Conservation (phyloP, 1,140 invertebrate genomes). For the Patella vulgata region DNA sequence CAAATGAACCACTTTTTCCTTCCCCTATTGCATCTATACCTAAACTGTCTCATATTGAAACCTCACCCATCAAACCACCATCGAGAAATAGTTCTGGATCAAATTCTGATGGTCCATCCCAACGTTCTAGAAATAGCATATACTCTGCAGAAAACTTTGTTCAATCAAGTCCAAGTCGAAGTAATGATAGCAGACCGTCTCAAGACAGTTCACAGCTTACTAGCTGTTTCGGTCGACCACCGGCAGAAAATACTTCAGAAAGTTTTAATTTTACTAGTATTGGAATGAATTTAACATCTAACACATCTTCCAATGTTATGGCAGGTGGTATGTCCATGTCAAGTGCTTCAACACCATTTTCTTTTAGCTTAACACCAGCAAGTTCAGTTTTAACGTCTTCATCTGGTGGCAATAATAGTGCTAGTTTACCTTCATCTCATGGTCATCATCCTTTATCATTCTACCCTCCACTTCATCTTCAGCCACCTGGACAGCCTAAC, state of each 20-base stretch:
- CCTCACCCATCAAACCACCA: conserved; percentile 1
- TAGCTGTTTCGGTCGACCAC: conserved; percentile 2
- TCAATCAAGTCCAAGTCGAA: conserved; percentile 45
- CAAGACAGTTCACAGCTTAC: conserved; percentile 1
- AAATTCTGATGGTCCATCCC: conserved; percentile 15
- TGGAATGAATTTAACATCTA: conserved; percentile 49
- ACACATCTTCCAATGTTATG: conserved; percentile 34
- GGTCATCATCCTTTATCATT: conserved; percentile 14
- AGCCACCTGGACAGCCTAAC: conserved; percentile 18
- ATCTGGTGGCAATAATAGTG: conserved; percentile 9
- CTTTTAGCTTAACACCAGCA: conserved; percentile 23
- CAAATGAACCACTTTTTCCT: no score
- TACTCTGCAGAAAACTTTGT: conserved; percentile 64
- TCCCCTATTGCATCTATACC: conserved; percentile 1
- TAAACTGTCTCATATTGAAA: conserved; percentile 9
- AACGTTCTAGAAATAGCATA: conserved; percentile 35
- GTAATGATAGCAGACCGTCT: conserved; percentile 12
- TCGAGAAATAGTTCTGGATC: neutral
- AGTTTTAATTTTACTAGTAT: conserved; percentile 58
- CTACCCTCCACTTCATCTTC: conserved; percentile 38
- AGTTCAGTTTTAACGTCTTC: conserved; percentile 2
- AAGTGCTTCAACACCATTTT: conserved; percentile 27
- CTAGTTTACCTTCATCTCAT: neutral
- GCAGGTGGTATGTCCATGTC: conserved; percentile 35
- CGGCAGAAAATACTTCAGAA: conserved; percentile 44